phyloP scores from a whole-genome alignment of 2,797 vertebrate species.

The Pagetopsis macropterus region DNA sequence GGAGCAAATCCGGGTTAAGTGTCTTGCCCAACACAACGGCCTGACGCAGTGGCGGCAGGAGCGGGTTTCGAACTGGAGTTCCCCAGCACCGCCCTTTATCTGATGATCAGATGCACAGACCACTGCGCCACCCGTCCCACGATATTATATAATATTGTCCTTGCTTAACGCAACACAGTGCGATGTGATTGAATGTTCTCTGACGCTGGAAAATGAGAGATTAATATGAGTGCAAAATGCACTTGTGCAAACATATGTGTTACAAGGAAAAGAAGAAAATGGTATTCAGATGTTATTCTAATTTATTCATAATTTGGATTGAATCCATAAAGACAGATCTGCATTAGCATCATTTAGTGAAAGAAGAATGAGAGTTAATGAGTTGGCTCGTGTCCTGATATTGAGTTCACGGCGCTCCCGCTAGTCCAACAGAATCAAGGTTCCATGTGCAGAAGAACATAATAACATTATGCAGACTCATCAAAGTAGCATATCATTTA shows the following conservation, averaged over 20 bases:
- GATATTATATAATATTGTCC: conserved; percentile 1
- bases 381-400: not conserved
- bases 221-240: not conserved
- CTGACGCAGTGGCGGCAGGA: no score
- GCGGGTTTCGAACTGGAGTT: no score
- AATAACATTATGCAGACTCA: not conserved
- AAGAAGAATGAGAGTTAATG: not conserved
- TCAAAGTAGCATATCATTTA: not conserved
- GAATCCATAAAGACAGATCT: not conserved
- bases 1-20: no score
- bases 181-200: not conserved
- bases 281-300: conserved; percentile 22
- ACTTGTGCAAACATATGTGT: not conserved
- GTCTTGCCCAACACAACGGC: no score
- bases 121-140: no score
- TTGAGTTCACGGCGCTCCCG: not conserved
- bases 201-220: not conserved
- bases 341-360: conserved; percentile 18
- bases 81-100: no score
- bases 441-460: not conserved
- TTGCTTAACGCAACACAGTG: not conserved
- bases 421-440: not conserved
- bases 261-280: not conserved
- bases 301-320: conserved; percentile 23
- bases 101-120: no score